Conservation (phyloP, 2,113 vertebrate genomes). For the Cebus imitator region DNA sequence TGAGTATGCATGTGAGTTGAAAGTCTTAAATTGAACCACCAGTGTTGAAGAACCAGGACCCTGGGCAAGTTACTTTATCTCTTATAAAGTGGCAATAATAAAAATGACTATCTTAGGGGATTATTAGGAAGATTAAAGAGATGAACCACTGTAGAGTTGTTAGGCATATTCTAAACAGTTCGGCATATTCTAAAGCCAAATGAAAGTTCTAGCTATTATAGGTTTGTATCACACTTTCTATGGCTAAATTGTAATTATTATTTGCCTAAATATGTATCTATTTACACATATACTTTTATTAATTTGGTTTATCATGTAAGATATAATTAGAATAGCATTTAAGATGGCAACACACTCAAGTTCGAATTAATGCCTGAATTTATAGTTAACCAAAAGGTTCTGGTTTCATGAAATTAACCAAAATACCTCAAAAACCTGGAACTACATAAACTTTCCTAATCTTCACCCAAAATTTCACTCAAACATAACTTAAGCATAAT, state of each 20-base stretch:
- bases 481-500: constrained; percentile 13
- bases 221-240: not conserved
- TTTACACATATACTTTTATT: not conserved
- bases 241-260: not conserved
- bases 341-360: not conserved
- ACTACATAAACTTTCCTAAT: not conserved
- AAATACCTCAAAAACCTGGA: not conserved
- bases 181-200: not conserved
- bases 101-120: not conserved
- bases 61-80: not conserved
- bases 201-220: not conserved
- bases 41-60: not conserved
- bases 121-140: not conserved
- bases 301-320: not conserved
- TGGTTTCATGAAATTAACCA: constrained; percentile 25
- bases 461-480: not conserved
- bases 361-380: not conserved
- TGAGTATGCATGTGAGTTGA: not conserved
- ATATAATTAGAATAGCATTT: not conserved
- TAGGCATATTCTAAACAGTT: not conserved
- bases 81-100: not conserved
- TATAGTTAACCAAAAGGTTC: not conserved
- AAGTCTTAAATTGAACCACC: not conserved
- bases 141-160: not conserved
- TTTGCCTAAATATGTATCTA: not conserved